phyloP scores from a whole-genome alignment of 2,797 vertebrate genomes.

The Tapirus indicus region DNA sequence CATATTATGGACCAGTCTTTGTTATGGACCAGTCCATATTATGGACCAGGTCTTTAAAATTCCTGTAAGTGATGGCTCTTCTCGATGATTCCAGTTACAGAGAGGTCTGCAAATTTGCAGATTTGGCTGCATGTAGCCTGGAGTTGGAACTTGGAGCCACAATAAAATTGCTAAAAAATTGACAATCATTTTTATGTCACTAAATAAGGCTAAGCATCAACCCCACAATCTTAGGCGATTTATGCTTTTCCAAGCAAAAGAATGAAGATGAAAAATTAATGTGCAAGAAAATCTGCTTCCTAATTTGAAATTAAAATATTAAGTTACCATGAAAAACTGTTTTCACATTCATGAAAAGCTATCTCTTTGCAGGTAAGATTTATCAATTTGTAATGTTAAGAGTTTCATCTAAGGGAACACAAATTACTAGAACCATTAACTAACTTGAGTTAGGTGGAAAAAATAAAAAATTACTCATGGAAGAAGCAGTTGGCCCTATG shows the following conservation, averaged over 20 bases:
- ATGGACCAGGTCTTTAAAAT: not conserved
- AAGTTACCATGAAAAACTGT: slow-evolving; percentile 23
- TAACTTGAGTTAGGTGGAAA: not conserved
- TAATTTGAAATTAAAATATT: slow-evolving; percentile 59
- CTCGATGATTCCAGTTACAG: not conserved
- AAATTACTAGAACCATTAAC: not conserved
- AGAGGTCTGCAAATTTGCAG: not conserved
- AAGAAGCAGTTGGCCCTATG: not conserved
- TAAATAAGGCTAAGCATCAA: not conserved
- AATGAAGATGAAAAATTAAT: not conserved
- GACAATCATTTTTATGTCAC: not conserved
- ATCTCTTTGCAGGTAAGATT: not conserved
- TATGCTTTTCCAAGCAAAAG: slow-evolving; percentile 43
- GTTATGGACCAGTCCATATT: not conserved
- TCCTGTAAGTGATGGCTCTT: not conserved
- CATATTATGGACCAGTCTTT: not conserved
- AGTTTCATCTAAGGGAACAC: not conserved
- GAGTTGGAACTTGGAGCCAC: not conserved
- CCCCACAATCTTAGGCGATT: not conserved
- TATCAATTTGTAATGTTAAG: slow-evolving; percentile 1
- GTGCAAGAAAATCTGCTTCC: not conserved
- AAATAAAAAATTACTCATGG: not conserved
- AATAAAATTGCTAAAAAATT: slow-evolving; percentile 3
- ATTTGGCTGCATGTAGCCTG: not conserved
- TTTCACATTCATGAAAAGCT: slow-evolving; percentile 33